phyloP scores from a whole-genome alignment of 2,113 vertebrate species.

The Rhombomys opimus region DNA sequence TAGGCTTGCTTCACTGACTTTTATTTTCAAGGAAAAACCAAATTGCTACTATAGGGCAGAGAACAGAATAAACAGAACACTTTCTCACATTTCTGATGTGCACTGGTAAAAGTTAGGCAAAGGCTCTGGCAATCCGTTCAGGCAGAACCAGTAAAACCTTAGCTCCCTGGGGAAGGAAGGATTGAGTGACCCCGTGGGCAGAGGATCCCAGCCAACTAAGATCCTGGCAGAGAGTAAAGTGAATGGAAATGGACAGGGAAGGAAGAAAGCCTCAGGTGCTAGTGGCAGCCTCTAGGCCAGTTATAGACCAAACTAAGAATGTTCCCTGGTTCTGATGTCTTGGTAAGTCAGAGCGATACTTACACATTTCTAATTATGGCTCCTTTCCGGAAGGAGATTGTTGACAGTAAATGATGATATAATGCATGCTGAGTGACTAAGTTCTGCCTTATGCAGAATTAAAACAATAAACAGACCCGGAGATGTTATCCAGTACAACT shows the following conservation, averaged over 20 bases:
- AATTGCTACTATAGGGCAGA: not conserved
- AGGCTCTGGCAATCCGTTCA: slow-evolving; percentile 52
- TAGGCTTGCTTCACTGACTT: not conserved
- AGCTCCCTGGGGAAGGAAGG: slow-evolving; percentile 38
- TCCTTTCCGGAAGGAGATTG: not conserved
- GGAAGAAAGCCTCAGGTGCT: slow-evolving; percentile 53
- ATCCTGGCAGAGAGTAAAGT: slow-evolving; percentile 36
- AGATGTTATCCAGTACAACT: not conserved
- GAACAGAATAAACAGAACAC: slow-evolving; percentile 64
- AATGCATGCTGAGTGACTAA: not conserved
- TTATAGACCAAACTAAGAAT: slow-evolving; percentile 37
- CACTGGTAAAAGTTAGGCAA: slow-evolving; percentile 60
- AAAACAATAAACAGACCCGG: not conserved
- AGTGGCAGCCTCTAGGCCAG: not conserved
- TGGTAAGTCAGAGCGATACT: slow-evolving; percentile 4
- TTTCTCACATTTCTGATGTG: slow-evolving; percentile 63
- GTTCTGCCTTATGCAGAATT: slow-evolving; percentile 26
- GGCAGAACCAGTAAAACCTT: slow-evolving; percentile 67
- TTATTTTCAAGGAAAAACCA: slow-evolving; percentile 56
- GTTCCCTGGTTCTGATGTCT: not conserved
- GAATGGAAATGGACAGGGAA: slow-evolving; percentile 55
- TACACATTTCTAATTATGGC: slow-evolving; percentile 3
- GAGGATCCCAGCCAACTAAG: slow-evolving; percentile 54
- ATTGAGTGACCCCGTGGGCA: slow-evolving; percentile 1
- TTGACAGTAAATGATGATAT: slow-evolving; percentile 19